A percentile compares a stretch with the other conserved stretches of the same genome.
Conservation (phyloP, 1,140 invertebrate species). For the Maconellicoccus hirsutus region DNA sequence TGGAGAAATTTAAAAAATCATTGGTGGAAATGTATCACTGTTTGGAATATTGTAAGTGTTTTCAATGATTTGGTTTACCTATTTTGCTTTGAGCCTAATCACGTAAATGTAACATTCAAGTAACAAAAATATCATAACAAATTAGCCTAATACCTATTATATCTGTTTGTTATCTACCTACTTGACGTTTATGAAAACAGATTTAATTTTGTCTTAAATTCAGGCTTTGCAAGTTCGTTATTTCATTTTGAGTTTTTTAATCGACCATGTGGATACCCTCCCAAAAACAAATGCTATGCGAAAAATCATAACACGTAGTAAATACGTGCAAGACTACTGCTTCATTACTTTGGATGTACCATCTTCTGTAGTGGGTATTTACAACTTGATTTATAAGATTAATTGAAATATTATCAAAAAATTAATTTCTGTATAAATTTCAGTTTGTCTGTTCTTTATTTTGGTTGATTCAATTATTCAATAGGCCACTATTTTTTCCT, state of each 20-base stretch:
- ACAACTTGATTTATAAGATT: too few relatives aligned
- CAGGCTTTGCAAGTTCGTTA: neutral
- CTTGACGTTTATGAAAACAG: too few relatives aligned
- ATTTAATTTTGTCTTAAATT: too few relatives aligned
- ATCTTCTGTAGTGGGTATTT: neutral
- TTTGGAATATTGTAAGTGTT: slow-evolving; percentile 25
- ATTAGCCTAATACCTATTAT: too few relatives aligned
- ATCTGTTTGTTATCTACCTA: too few relatives aligned
- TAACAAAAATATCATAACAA: too few relatives aligned
- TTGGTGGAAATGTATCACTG: slow-evolving; percentile 26
- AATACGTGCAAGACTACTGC: neutral
- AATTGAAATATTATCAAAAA: too few relatives aligned
- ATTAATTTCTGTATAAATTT: slow-evolving; percentile 24
- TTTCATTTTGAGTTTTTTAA: slow-evolving; percentile 1
- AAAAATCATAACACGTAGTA: neutral
- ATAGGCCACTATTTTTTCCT: slow-evolving; percentile 77
- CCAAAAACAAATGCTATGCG: neutral
- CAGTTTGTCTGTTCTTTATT: slow-evolving; percentile 77
- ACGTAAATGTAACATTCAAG: too few relatives aligned
- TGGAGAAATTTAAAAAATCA: slow-evolving; percentile 15
- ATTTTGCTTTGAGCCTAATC: too few relatives aligned
- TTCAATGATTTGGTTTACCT: too few relatives aligned
- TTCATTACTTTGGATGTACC: slow-evolving; percentile 7
- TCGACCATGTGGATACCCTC: neutral
- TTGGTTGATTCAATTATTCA: slow-evolving; percentile 72